Evolutionary conservation across 1,140 invertebrate genomes (phyloP).

Genomic region (Laupala kohalensis): DNA sequence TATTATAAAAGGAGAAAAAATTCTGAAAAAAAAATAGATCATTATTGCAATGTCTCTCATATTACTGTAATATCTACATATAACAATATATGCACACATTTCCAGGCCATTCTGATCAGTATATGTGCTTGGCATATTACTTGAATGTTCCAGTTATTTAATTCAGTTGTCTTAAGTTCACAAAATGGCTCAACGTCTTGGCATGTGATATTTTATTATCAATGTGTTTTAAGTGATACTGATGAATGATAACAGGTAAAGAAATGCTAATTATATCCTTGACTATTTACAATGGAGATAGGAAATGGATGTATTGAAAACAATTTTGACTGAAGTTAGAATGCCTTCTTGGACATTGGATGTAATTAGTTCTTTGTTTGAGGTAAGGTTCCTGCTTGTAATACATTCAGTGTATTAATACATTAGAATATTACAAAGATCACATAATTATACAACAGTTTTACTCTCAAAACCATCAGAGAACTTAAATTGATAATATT

Average conservation of each 20-base stretch:
- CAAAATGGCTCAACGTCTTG: conserved; percentile 16
- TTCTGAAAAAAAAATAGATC: background rate
- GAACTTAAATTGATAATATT: background rate
- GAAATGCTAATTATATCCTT: conserved; percentile 1
- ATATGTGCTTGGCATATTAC: background rate
- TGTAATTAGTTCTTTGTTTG: conserved; percentile 1
- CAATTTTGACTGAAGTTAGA: conserved; percentile 2
- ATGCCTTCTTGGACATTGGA: background rate
- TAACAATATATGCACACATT: background rate
- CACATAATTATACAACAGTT: background rate
- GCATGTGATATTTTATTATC: conserved; percentile 17
- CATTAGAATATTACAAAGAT: background rate
- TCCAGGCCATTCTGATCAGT: background rate
- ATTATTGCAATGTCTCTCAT: background rate
- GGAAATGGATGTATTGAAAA: background rate
- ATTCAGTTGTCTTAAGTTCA: conserved; percentile 8
- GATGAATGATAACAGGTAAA: background rate
- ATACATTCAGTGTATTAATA: background rate
- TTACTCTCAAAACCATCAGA: background rate
- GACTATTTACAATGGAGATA: conserved; percentile 3
- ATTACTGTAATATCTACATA: background rate
- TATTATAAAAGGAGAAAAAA: background rate
- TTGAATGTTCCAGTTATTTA: background rate
- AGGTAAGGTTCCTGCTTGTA: background rate
- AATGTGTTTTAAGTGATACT: conserved; percentile 10